phyloP scores from a whole-genome alignment of 1,140 invertebrate genomes.

The Atta cephalotes region DNA sequence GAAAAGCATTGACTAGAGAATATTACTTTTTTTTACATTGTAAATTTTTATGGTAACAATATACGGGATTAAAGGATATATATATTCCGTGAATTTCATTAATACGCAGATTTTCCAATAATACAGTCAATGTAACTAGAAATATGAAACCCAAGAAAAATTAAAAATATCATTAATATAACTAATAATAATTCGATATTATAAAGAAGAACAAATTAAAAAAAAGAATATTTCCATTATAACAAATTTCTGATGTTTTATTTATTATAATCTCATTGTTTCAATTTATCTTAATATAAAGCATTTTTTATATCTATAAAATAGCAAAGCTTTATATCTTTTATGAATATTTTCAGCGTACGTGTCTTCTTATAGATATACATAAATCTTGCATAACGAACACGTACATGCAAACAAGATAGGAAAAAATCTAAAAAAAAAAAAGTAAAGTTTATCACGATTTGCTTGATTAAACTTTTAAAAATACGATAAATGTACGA shows the following conservation, averaged over 20 bases:
- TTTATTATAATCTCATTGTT: neutral
- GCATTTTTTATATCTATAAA: neutral
- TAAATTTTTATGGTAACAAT: slow-evolving; percentile 14
- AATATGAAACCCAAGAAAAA: slow-evolving; percentile 2
- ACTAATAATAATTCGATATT: neutral
- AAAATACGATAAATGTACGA: slow-evolving; percentile 42
- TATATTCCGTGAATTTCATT: neutral
- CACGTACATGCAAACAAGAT: slow-evolving; percentile 6
- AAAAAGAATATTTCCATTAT: neutral
- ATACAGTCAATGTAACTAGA: neutral
- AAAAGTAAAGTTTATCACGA: slow-evolving; percentile 37
- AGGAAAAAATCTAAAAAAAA: neutral
- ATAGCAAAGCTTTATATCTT: neutral
- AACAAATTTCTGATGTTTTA: neutral
- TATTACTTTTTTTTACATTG: neutral
- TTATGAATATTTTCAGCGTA: neutral
- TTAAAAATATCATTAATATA: slow-evolving; percentile 3
- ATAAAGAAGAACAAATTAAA: neutral
- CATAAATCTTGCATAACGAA: slow-evolving; percentile 9
- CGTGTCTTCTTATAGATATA: neutral
- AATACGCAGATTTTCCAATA: neutral
- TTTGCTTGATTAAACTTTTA: slow-evolving; percentile 49
- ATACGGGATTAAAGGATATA: neutral
- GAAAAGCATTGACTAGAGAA: slow-evolving; percentile 18
- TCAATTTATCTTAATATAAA: neutral